Base-by-base conservation (phyloP, 2,797 vertebrate species). In the Microctenopoma lineatum region DNA sequence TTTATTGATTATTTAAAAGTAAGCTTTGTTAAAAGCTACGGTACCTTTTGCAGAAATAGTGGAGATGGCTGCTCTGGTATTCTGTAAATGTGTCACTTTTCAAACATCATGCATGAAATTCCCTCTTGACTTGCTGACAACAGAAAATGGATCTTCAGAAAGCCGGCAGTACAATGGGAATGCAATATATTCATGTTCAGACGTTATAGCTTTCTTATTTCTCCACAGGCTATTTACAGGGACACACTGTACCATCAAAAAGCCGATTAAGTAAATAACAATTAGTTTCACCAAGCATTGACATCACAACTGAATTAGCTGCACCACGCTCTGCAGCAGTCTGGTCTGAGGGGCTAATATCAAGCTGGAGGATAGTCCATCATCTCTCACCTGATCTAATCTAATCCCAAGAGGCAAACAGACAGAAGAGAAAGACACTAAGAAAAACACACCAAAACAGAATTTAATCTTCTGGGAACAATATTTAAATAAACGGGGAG, bases 1-100 rank as follows among this genome's bases (percentile, higher is more conserved):
- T 86, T 87, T 91, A 90, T 92, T 83, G 88, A 92, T 91, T 88
- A 80, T 88, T 87, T 81, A 82, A 81, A 82, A 88, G 70, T 56
- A 70, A 83, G 71, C 74, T 73, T 80, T 76, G 53, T 47, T 53
- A 3, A 27, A n/a, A 46, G 42, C 53, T 66, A 64, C 74, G 53
- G 61, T 38, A 42, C 21, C 18, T 80, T 21, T 70, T 67, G 62
- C 50, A 57, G 25, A 76, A 52, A 64, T 25, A 42, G 32, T 34
- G 8, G 50, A 70, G 65, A 81, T n/a, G 52, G 47, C 48, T 66
- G 10, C 41, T 38, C 15, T 2, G 26, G 39, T 52, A 36, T 48
- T 70, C 34, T 71, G 58, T 63, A 70, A 51, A 81, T 83, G n/a
- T 60, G 62, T 77, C 57, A 64, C 46, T 77, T 74, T 66, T 46